Evolutionary conservation across 2,888 invertebrate genomes (phyloP), one percentile per base, ranked within the genome.

Genomic region (Polyommatus iphigenia): DNA sequence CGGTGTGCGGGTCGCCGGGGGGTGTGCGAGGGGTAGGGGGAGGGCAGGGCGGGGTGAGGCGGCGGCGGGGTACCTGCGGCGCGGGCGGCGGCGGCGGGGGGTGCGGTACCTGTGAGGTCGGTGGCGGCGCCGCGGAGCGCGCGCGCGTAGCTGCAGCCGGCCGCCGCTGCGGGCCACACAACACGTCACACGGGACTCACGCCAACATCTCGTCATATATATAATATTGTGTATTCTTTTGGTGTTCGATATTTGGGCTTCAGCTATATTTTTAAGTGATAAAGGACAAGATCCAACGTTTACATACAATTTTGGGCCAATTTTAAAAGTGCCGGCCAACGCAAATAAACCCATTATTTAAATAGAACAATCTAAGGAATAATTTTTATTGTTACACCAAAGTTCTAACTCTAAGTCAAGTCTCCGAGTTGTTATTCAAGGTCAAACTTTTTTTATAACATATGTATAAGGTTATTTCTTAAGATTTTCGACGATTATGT

Each of bases 111-210:
- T 97, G 98, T 96, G 95, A 95, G 94, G 95, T 96, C 96, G 93
- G 96, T 95, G 93, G 96, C 96, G 83, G 96, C 96, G 92, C 98
- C 98, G 94, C 97, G 97, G 94, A 98, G 96, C 93, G 97, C 97
- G 95, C 97, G 97, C 93, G 98, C 98, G 96, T 98, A 98, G 95
- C 97, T 96, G 92, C 90, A 90, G 90, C 89, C 88, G 85, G 87
- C 84, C 88, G 88, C 86, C 82, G 87, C 87, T 87, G 87, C 86
- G 85, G 82, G 82, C 67, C 67, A 79, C 82, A 81, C 81, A 81
- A 82, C 80, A 80, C 78, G 81, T 83, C 83, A 86, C 71, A 71
- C 77, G 54, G 36, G 20, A 79, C 83, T 82, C 78, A 78, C 78
- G 82, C 79, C 82, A 78, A 79, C 82, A 84, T 41, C 59, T 29